Conservation (phyloP, 2,113 vertebrate genomes). For the Bubo bubo region DNA sequence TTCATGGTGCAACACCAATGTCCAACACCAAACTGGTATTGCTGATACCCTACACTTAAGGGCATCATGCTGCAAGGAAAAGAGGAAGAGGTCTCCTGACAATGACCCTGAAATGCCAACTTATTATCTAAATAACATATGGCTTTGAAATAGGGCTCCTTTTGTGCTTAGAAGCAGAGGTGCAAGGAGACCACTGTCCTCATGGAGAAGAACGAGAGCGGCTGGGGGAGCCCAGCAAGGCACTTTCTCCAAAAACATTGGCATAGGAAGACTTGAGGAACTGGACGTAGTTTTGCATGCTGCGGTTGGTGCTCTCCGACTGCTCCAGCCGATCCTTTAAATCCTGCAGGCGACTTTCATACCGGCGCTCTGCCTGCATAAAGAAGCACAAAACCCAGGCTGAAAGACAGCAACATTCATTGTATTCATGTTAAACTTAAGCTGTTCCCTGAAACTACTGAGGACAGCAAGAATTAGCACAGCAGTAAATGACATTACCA, state of each 20-base stretch:
- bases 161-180: neutral
- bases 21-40: neutral
- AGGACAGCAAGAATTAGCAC: neutral
- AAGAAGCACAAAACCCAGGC: neutral
- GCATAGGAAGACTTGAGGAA: conserved; percentile 93
- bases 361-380: conserved; percentile 82
- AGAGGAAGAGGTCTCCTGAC: neutral
- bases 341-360: conserved; percentile 87
- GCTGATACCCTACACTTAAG: neutral
- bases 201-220: conserved; percentile 76
- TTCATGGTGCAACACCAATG: neutral
- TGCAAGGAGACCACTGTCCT: neutral
- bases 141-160: conserved; percentile 23
- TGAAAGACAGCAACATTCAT: neutral
- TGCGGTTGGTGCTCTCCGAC: conserved; percentile 92
- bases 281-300: conserved; percentile 94
- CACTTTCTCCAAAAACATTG: conserved; percentile 86
- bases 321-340: conserved; percentile 90
- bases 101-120: neutral
- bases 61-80: neutral
- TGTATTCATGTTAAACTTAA: accelerated
- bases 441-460: neutral
- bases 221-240: conserved; percentile 78
- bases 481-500: neutral
- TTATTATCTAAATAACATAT: neutral